Evolutionary conservation across 2,113 vertebrate species (phyloP), one percentile per base, ranked within the genome.

Genomic region (Menidia beryllina): DNA sequence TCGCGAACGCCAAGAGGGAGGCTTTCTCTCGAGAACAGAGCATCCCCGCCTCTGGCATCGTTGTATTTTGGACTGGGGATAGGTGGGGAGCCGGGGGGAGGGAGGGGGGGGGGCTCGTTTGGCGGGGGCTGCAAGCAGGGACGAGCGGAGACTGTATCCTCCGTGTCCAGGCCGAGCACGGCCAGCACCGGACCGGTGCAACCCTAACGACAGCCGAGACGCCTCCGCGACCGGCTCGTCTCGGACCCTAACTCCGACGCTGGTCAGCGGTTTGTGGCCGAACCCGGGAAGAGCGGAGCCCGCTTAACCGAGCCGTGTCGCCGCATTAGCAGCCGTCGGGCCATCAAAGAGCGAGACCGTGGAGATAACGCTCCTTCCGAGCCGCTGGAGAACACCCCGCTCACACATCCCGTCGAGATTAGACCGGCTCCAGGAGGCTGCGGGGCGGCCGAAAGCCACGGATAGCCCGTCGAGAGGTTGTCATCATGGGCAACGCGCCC

Each of bases 401-500:
- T 50, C 58, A n/a, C 58, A n/a, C 59, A 79, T 61, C 49, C 43
- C 49, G 76, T 73, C 73, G 66, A 79, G 70, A 36, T 82, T 13
- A 50, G 65, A 82, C 70, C 83, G 69, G 77, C 82, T 83, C 60
- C 72, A 61, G 69, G 36, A 61, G 86, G 76, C 79, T 88, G 84
- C 77, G 45, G 84, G 76, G 76, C 80, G 88, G 80, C 79, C 66
- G 55, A n/a, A 70, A 83, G 81, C 82, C 86, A 77, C 88, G 73
- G 79, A 87, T 86, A 74, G 72, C 76, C 86, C 64, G 89, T 63
- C 85, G 86, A 82, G 85, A 85, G 88, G 83, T 89, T 81, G 90
- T 92, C 94, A 93, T 91, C 92, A 95, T 97, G 96, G 96, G 96
- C 93, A 97, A 97, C 94, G 94, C 95, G 91, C 95, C 95, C 92